Conservation (phyloP, 2,113 vertebrate genomes). For the Saguinus midas region DNA sequence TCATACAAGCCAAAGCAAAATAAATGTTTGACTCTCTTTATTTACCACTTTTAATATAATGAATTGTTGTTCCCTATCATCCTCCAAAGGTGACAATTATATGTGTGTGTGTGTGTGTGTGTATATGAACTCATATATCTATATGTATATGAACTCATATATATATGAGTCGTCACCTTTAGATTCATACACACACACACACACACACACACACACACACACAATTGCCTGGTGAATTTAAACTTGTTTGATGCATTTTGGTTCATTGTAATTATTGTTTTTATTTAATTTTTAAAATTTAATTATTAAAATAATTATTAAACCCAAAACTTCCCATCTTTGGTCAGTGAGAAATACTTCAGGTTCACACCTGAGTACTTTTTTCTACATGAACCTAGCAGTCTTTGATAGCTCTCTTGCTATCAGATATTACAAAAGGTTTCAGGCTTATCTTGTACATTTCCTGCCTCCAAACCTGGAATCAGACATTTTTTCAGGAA, state of each 20-base stretch:
- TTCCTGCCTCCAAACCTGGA: neutral
- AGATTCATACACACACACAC: no score
- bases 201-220: no score
- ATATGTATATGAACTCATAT: no score
- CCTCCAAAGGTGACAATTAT: neutral
- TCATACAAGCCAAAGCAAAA: neutral
- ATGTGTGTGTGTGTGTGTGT: no score
- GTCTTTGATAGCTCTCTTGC: neutral
- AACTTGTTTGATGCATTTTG: neutral
- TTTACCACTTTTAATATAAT: conserved; percentile 17
- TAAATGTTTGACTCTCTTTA: neutral
- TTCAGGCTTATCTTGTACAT: neutral
- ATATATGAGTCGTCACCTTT: no score
- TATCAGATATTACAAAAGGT: neutral
- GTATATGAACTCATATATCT: neutral
- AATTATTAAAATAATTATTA: neutral
- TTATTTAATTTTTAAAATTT: neutral
- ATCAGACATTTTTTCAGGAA: conserved; percentile 7
- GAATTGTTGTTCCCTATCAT: neutral
- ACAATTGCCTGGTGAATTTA: neutral
- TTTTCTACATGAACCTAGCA: neutral
- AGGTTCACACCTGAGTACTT: neutral
- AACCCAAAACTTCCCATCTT: neutral
- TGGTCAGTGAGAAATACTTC: neutral
- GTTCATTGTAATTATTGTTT: neutral